Base-by-base conservation (phyloP, 2,797 vertebrate genomes). In the Leucoraja ocellata region DNA sequence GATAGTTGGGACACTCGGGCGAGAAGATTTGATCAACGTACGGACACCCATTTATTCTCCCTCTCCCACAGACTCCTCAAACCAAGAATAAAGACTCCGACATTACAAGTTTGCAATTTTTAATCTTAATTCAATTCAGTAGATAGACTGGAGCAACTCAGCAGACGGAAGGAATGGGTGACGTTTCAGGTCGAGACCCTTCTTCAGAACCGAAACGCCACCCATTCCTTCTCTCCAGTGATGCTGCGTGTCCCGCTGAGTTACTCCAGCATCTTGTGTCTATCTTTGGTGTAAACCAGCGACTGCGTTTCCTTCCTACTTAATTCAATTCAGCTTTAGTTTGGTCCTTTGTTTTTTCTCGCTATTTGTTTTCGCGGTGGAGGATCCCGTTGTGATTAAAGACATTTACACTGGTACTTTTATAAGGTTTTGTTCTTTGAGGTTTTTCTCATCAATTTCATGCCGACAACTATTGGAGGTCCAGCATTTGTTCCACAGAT, bases 301-400 rank as follows among this genome's bases (percentile, higher is more conserved):
- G 39, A 39, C 39, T 39, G 39, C 2, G 46, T 4, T 54, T 54
- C 46, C 46, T 54, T 54, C 46, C 4, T 54, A 54, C 84, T 10
- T 68, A 21, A 68, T 23, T 63, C n/a, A 68, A 21, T 88, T 65
- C n/a, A 88, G 9, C 68, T 68, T 68, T 68, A 0, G 32, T 36
- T 18, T n/a, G 32, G 1, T 28, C 83, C 83, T 61, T 25, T 86
- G 46, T 63, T 86, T 63, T 63, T 58, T 25, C 32, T 25, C 13
- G 28, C 14, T 83, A 10, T 25, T 65, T 65, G 71, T 65, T 88
- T 36, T 88, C 36, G 32, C 68, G 84, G 84, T 88, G 84, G 36
- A 88, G 63, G 65, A 88, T 68, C 25, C 39, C 84, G 61, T n/a
- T 23, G 61, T 68, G 84, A 88, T 88, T 86, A 36, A 68, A 68